Evolutionary conservation across 1,140 invertebrate species (phyloP), one percentile per base, ranked within the genome.

Genomic region (Berghia stephanieae): DNA sequence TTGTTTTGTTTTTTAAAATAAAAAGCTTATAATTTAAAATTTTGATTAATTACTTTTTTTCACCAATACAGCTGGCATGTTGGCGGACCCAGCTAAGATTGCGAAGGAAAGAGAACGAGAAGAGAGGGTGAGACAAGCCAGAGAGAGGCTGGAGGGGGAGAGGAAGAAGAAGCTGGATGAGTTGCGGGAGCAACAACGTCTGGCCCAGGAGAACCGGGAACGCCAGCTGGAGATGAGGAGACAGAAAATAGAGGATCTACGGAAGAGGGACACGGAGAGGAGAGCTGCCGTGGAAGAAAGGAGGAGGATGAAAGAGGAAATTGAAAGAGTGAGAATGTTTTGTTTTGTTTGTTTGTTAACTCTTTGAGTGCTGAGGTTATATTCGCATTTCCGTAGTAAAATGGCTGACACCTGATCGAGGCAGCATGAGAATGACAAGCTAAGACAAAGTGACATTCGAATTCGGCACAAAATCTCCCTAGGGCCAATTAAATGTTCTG

Each of bases 181-280:
- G 70, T 82, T 88, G 80, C 79, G 79, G 46, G 85, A 88, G 66
- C 84, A 86, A 66, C 85, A 88, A 68, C 69, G 84, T 67, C 43
- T 83, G 21, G 85, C 85, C 2, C 85, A 88, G 77, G 85, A 88
- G 78, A 85, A 86, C 57, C 68, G 86, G 31, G 85, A 88, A 60
- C 82, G 79, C 68, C 86, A 88, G 43, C 78, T 86, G 52, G 85
- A 86, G 57, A 77, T 85, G 40, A 75, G 86, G 16, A 77, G 86
- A 27, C 80, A 81, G 69, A 88, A 86, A 70, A 88, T 88, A 34
- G 86, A 86, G 34, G 86, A 88, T n/a, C 74, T 88, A 40, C 68
- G 83, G 43, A 76, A 78, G n/a, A 79, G 86, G 36, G 86, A 88
- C 42, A 79, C 82, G 63, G 85, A 88, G 46, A 75, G 86, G 34